Evolutionary conservation across 1,140 invertebrate species (phyloP).

Genomic region (Bombus sylvicola): DNA sequence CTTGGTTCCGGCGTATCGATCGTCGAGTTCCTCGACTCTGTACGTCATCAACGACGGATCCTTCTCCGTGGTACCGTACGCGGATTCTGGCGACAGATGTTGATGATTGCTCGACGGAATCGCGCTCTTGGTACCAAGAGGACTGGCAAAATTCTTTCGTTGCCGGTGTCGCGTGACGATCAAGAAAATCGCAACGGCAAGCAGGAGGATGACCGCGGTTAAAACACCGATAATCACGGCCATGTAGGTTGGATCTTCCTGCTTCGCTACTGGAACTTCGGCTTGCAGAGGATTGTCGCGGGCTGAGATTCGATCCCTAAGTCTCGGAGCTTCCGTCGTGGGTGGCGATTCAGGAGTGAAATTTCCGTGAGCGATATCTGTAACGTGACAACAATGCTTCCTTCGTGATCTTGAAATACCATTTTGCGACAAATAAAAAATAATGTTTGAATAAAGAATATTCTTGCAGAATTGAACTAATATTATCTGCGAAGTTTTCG

Average conservation of each 20-base stretch:
- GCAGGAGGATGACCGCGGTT: conserved; percentile 85
- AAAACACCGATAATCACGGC: conserved; percentile 87
- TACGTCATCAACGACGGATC: conserved; percentile 81
- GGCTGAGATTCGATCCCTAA: conserved; percentile 80
- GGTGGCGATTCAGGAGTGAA: conserved; percentile 81
- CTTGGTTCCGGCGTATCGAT: conserved; percentile 79
- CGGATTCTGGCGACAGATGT: conserved; percentile 79
- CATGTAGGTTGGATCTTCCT: conserved; percentile 85
- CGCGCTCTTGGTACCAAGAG: conserved; percentile 80
- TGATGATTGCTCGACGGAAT: conserved; percentile 80
- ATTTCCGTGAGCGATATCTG: conserved; percentile 83
- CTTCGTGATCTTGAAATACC: background rate
- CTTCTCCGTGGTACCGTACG: conserved; percentile 81
- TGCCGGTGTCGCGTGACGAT: conserved; percentile 85
- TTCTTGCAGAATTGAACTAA: too few relatives aligned
- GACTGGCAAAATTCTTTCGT: conserved; percentile 84
- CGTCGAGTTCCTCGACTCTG: conserved; percentile 80
- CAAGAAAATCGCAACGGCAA: conserved; percentile 85
- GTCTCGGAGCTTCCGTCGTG: conserved; percentile 78
- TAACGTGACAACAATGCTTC: conserved; percentile 3
- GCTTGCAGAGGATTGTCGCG: conserved; percentile 77
- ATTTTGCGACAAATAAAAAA: background rate
- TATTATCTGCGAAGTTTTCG: too few relatives aligned
- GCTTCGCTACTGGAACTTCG: conserved; percentile 80
- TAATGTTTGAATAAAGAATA: background rate